phyloP scores from a whole-genome alignment of 35 echinoderm and acorn worm species.

The Heliocidaris erythrogramma region DNA sequence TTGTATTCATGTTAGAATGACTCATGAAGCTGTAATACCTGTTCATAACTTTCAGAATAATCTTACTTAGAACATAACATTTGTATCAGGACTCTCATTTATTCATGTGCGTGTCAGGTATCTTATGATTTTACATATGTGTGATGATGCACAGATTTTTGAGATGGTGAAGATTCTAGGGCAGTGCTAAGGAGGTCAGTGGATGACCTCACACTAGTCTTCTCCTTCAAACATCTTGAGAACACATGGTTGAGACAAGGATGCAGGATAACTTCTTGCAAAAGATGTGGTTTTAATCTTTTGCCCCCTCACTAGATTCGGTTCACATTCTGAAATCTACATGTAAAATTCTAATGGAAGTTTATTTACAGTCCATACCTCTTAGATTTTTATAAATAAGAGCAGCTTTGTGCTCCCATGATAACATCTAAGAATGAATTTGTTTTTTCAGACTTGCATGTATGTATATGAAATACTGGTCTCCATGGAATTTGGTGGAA shows the following conservation, averaged over 20 bases:
- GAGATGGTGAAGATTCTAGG: not conserved
- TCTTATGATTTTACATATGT: not conserved
- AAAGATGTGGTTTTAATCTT: not conserved
- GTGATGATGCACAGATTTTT: not conserved
- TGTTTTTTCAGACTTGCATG: not conserved
- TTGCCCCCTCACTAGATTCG: too few relatives aligned
- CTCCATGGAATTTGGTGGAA: not conserved
- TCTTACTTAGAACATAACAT: not conserved
- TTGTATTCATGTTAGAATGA: not conserved
- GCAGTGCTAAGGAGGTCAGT: not conserved
- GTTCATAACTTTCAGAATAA: not conserved
- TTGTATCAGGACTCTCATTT: not conserved
- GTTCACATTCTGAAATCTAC: too few relatives aligned
- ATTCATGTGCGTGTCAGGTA: conserved; percentile 1
- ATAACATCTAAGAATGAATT: not conserved
- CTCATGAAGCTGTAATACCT: not conserved
- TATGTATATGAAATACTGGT: not conserved
- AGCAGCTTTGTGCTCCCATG: not conserved
- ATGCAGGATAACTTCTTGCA: not conserved
- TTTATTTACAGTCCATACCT: not conserved
- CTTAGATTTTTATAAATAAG: not conserved
- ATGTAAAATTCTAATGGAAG: too few relatives aligned
- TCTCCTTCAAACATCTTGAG: not conserved
- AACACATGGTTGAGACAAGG: not conserved
- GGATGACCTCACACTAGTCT: not conserved